Conservation (phyloP, 2,797 vertebrate genomes). For the Rhynchonycteris naso region DNA sequence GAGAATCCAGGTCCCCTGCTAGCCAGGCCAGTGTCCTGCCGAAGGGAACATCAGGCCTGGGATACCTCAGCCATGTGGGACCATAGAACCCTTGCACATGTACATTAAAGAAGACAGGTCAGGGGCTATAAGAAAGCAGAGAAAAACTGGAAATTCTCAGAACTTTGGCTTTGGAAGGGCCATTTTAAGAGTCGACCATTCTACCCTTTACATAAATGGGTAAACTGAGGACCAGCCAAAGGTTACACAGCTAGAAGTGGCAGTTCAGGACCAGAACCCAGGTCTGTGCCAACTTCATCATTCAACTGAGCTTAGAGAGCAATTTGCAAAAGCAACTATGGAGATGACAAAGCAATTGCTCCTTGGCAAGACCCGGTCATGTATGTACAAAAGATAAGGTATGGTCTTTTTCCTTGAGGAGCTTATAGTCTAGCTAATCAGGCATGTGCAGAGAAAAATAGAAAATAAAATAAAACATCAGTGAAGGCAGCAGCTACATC, state of each 20-base stretch:
- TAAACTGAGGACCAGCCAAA: neutral
- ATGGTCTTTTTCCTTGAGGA: neutral
- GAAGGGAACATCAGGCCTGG: neutral
- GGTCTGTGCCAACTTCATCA: neutral
- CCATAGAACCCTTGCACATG: neutral
- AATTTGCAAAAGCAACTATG: neutral
- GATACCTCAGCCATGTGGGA: neutral
- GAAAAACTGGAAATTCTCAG: neutral
- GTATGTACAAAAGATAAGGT: neutral
- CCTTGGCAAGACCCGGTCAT: neutral
- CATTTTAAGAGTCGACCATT: neutral
- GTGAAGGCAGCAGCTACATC: neutral
- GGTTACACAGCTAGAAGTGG: neutral
- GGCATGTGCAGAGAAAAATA: neutral
- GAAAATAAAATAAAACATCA: neutral
- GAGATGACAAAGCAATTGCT: neutral
- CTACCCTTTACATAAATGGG: neutral
- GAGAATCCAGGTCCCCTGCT: conserved; percentile 7
- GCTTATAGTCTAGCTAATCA: conserved; percentile 27
- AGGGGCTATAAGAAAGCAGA: neutral
- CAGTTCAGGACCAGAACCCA: neutral
- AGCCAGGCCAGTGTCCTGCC: neutral
- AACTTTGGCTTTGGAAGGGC: neutral
- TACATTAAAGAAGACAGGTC: neutral
- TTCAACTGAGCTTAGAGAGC: neutral